Conservation (phyloP, 2,888 invertebrate species). For the Mesorhabditis spiculigera region DNA sequence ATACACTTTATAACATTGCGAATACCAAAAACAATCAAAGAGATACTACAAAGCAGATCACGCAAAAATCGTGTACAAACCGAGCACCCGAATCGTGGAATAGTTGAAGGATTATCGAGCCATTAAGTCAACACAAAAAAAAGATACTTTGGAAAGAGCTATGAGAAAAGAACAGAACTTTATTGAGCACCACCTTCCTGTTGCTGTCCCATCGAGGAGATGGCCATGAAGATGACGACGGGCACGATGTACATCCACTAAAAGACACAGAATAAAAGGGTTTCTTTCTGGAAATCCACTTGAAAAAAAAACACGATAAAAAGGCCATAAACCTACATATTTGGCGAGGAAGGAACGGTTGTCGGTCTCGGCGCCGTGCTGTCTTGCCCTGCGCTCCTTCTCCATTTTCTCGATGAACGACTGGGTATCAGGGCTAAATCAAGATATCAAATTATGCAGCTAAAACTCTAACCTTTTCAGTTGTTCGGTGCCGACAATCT, state of each 20-base stretch:
- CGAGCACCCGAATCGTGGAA: too few relatives aligned
- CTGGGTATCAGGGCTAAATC: slow-evolving; percentile 77
- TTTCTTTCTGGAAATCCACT: background rate
- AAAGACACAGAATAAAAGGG: slow-evolving; percentile 59
- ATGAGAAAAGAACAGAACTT: background rate
- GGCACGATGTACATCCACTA: slow-evolving; percentile 99
- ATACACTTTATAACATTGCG: too few relatives aligned
- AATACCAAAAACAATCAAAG: too few relatives aligned
- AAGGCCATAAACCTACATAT: slow-evolving; percentile 75
- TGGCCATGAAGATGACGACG: slow-evolving; percentile 80
- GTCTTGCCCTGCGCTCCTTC: slow-evolving; percentile 81
- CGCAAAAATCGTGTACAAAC: too few relatives aligned
- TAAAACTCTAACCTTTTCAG: background rate
- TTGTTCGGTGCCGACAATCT: background rate
- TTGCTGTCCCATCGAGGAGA: slow-evolving; percentile 66
- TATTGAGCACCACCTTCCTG: background rate
- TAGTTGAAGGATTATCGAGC: too few relatives aligned
- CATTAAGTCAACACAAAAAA: background rate
- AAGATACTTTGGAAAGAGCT: background rate
- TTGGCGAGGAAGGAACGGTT: slow-evolving; percentile 92
- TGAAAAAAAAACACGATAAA: background rate
- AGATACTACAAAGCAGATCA: too few relatives aligned
- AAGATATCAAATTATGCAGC: background rate
- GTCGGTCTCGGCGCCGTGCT: slow-evolving; percentile 71
- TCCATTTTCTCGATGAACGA: slow-evolving; percentile 89